A percentile compares a stretch with the other conserved stretches of the same genome.
Conservation (phyloP, 2,797 vertebrate genomes). For the Cynodonichthys magdalenae region DNA sequence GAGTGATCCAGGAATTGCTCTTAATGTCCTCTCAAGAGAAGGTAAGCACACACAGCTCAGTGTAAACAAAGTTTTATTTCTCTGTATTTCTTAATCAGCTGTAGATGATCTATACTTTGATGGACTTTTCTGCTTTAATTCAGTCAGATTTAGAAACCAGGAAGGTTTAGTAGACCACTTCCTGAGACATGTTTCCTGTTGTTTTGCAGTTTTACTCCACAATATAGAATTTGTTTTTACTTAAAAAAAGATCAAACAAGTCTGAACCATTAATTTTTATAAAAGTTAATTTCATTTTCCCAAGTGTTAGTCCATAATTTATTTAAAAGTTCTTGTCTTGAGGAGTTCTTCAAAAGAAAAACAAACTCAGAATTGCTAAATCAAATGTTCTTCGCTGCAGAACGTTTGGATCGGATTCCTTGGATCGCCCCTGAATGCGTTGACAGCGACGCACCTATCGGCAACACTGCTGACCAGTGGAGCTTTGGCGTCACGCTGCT, state of each 20-base stretch:
- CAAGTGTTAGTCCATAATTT: not conserved
- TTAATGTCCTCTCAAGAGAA: conserved; percentile 86
- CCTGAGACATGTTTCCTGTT: conserved; percentile 62
- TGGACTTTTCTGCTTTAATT: conserved; percentile 9
- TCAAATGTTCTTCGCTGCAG: conserved; percentile 60
- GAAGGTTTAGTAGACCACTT: conserved; percentile 61
- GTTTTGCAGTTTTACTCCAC: conserved; percentile 33
- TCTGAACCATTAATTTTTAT: not conserved
- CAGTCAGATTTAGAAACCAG: conserved; percentile 59
- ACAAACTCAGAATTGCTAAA: not conserved
- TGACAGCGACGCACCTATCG: conserved; percentile 61
- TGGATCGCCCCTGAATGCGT: conserved; percentile 95
- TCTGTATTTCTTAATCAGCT: not conserved
- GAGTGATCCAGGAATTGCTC: conserved; percentile 90
- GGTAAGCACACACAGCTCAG: conserved; percentile 72
- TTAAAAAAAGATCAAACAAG: not conserved
- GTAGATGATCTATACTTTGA: conserved; percentile 1
- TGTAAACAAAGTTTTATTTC: not conserved
- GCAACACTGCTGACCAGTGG: conserved; percentile 88
- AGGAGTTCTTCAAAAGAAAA: not conserved
- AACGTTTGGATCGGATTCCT: conserved; percentile 91
- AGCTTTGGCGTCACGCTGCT: conserved; percentile 91
- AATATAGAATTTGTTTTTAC: not conserved
- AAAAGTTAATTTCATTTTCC: not conserved
- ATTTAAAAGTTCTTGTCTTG: not conserved